Evolutionary conservation across 2,797 vertebrate species (phyloP), one percentile per base, ranked within the genome.

Genomic region (Neostethus bicornis): DNA sequence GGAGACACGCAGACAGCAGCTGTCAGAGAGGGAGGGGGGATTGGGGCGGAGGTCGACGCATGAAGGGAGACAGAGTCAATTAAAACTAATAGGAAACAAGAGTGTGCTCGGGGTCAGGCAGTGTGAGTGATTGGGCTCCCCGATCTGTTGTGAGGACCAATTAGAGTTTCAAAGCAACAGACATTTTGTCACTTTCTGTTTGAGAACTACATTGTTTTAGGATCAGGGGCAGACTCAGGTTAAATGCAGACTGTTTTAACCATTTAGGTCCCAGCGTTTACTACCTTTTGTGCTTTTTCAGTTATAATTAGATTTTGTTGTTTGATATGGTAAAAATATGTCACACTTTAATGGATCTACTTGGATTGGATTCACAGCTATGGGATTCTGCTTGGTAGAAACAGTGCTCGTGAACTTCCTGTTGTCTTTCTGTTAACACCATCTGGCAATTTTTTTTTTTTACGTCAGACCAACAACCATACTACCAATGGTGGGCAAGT

Each of bases 71-170:
- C 9, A 1, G 58, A 81, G 80, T 85, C 81, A 88, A 88, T 85
- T 87, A 87, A 84, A 82, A 70, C 49, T 72, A 76, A 81, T 56
- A 63, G 79, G 73, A 77, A 74, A 75, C 73, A 67, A 75, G 58
- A 68, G 68, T 45, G 61, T 14, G 4, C 26, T 29, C 3, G 12
- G 66, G 81, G 80, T 79, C 70, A 68, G 51, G 5, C 6, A 17
- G 75, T 1, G n/a, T 53, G 67, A 54, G 56, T 42, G 62, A 59
- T 49, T 29, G 28, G 51, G 23, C 23, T 62, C 24, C 24, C 14
- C 41, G 34, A 9, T 47, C 20, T 39, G 48, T 16, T 48, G 46
- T 35, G 58, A 51, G 35, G 57, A 62, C 71, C 71, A 83, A 77
- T 80, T 76, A 78, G 24, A 66, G 29, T 7, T 16, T n/a, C 25